Base-by-base conservation (phyloP, 2,113 vertebrate genomes). In the Hemicordylus capensis region DNA sequence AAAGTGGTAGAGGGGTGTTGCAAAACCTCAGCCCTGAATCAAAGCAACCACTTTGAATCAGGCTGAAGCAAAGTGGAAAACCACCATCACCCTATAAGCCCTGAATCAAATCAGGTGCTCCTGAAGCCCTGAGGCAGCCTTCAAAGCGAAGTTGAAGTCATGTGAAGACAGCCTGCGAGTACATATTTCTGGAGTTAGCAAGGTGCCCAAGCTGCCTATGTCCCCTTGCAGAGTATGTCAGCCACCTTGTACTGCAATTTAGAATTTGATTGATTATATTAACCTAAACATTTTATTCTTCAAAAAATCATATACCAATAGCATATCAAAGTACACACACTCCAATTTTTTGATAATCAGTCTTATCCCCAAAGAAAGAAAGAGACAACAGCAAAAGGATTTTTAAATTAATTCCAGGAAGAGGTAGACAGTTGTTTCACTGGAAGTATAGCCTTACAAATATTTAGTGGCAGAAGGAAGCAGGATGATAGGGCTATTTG, bases 361-460 rank as follows among this genome's bases (percentile, higher is more conserved):
- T 37, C 39, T 51, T 72, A 11, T 72, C 66, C 58, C 34, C 51
- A 22, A 83, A 63, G 26, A 9, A 22, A 37, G 14, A 17, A 39
- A 66, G 4, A 34, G 6, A 59, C 26, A n/a, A 44, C 9, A 22
- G 6, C 20, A 74, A 10, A 83, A 15, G 4, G 4, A 15, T 63
- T n/a, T 61, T 51, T 75, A 63, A 83, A 83, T 48, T 46, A 83
- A 83, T 76, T 63, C 58, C 72, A 83, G 70, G 75, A 64, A 72
- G 37, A 28, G 2, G 44, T 51, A 75, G n/a, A 37, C 26, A 73
- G 58, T 64, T 44, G 31, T 61, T 83, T 24, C 3, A 37, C n/a
- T 4, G 70, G 39, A 51, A 74, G 22, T 73, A 61, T 63, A 83
- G 46, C 24, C 58, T 63, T 44, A 79, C 39, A 63, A 31, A 80